phyloP scores from a whole-genome alignment of 2,113 vertebrate genomes.

The Myotis brandtii region DNA sequence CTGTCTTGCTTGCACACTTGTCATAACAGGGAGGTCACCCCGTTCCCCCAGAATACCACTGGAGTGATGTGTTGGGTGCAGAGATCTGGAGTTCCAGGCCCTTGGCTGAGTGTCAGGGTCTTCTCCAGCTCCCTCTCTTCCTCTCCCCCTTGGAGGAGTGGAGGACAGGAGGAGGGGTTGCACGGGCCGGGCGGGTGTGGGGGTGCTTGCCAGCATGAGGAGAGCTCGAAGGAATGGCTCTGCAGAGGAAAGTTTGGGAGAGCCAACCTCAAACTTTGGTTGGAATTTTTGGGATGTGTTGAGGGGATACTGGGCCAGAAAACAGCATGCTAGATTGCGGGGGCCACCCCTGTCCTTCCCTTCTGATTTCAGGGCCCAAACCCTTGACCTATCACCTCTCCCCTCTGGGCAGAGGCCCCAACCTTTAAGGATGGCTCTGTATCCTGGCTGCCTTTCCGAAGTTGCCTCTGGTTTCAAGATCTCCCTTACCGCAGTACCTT shows the following conservation, averaged over 20 bases:
- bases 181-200: slow-evolving; percentile 34
- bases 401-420: slow-evolving; percentile 22
- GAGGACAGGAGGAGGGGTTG: slow-evolving; percentile 47
- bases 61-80: neutral
- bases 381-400: slow-evolving; percentile 33
- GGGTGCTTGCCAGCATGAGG: slow-evolving; percentile 78
- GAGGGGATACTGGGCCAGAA: slow-evolving; percentile 12
- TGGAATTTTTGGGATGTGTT: slow-evolving; percentile 45
- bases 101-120: neutral
- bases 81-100: neutral
- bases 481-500: neutral
- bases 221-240: slow-evolving; percentile 47
- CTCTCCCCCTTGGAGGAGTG: slow-evolving; percentile 6
- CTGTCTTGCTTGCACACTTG: neutral
- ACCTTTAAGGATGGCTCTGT: slow-evolving; percentile 42
- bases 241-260: slow-evolving; percentile 71
- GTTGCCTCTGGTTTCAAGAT: slow-evolving; percentile 63
- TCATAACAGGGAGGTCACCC: neutral
- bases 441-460: slow-evolving; percentile 55
- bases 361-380: neutral
- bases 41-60: neutral
- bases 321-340: slow-evolving; percentile 50
- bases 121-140: neutral
- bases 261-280: slow-evolving; percentile 64
- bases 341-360: neutral